Base-by-base conservation (phyloP, 1,140 invertebrate genomes). In the Bombus fervidus region DNA sequence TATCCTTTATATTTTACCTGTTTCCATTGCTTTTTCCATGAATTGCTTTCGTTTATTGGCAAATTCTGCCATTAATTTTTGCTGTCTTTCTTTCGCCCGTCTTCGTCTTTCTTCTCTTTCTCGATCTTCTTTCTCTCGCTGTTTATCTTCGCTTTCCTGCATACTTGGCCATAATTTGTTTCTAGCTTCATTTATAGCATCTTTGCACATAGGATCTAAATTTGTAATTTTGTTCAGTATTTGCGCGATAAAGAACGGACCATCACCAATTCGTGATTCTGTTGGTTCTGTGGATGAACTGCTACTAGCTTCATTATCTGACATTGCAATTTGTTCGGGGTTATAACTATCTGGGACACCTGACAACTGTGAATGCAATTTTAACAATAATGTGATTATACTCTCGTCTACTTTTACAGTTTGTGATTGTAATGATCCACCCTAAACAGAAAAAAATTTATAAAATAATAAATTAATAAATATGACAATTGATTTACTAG, bases 41-140 rank as follows among this genome's bases (percentile, higher is more conserved):
- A 99, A 99, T 92, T 98, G 97, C 91, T 98, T 98, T 94, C 99
- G 98, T 86, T 98, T 97, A 31, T 97, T 97, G 1, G 98, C 98
- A 96, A 99, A 99, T 91, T 99, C 98, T 59, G 97, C 97, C 97
- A 99, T 99, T 74, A 99, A 94, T 93, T 98, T 98, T 91, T 98
- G 97, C 93, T 99, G 98, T 28, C 98, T 96, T 92, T 99, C 98
- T 85, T 97, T 97, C 0, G 98, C 98, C 87, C 97, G 96, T 81
- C 97, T 96, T 66, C 98, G 96, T 75, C 98, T 97, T 92, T 98
- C 98, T 89, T 98, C 98, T 83, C 97, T 96, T 91, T 98, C 97
- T 47, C 96, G 96, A 71, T 97, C 96, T 92, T 98, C 97, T 53
- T 96, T 95, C 31, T 97, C 96, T 72, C 96, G 96, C 78, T 97